Evolutionary conservation across 2,113 vertebrate species (phyloP).

Genomic region (Caracal caracal): DNA sequence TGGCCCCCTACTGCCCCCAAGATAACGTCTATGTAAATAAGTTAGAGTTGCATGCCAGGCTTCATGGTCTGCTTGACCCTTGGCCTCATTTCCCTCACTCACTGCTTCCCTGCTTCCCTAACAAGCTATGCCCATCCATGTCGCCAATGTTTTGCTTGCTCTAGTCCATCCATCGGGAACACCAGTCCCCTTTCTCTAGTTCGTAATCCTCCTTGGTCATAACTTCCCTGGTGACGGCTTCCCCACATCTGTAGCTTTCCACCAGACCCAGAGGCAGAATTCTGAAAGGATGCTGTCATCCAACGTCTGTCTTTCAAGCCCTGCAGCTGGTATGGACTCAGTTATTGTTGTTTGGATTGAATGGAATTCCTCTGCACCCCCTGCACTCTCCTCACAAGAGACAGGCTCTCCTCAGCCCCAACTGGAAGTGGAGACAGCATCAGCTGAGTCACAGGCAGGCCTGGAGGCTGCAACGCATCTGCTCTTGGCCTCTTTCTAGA

Average conservation of each 20-base stretch:
- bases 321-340: neutral
- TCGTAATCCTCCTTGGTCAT: neutral
- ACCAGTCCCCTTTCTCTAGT: neutral
- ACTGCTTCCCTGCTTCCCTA: neutral
- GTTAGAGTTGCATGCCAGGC: no score
- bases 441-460: no score
- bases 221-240: neutral
- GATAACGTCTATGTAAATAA: neutral
- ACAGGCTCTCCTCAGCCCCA: neutral
- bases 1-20: no score
- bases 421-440: neutral
- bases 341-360: neutral
- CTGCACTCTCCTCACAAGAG: fast-evolving
- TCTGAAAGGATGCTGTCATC: neutral
- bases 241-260: neutral
- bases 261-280: neutral
- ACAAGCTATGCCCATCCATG: neutral
- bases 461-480: neutral
- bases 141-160: neutral
- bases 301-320: neutral
- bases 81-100: neutral
- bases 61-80: neutral
- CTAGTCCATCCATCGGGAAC: neutral
- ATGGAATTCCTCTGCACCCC: neutral
- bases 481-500: neutral